These are phyloP conservation scores for Acromyrmex echinatior DNA, from an alignment of 1,140 invertebrate genomes.

Conservation along the genomic window DNA sequence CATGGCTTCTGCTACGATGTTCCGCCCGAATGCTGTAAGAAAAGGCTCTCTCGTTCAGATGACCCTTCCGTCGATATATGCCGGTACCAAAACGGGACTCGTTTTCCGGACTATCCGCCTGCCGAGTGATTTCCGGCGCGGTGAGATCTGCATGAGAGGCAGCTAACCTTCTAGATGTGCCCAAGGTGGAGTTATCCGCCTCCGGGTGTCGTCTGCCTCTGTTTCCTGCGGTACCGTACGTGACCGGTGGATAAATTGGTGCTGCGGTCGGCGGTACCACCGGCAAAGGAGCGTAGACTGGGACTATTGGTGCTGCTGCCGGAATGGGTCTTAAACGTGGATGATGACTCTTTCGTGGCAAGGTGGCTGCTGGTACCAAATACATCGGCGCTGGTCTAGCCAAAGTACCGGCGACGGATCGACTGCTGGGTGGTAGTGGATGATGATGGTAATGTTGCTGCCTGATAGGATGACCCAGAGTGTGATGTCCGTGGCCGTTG, in stretches of 20 bases:
- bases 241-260: constrained; percentile 85
- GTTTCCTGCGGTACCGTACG: constrained; percentile 87
- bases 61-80: constrained; percentile 95
- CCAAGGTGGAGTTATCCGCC: constrained; percentile 81
- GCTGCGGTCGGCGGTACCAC: constrained; percentile 87
- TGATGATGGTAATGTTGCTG: constrained; percentile 86
- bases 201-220: constrained; percentile 88
- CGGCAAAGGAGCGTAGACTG: constrained; percentile 86
- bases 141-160: constrained; percentile 82
- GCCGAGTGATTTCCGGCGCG: constrained; percentile 85
- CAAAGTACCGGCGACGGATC: constrained; percentile 85
- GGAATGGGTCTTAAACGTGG: constrained; percentile 84
- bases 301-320: constrained; percentile 83
- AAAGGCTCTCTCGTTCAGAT: constrained; percentile 97
- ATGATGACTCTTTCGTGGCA: constrained; percentile 86
- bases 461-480: constrained; percentile 85
- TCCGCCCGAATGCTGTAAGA: constrained; percentile 97
- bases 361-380: constrained; percentile 88
- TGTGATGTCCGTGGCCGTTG: constrained; percentile 84
- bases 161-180: constrained; percentile 81
- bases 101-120: constrained; percentile 89
- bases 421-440: constrained; percentile 85
- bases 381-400: constrained; percentile 86
- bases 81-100: constrained; percentile 95
- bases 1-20: constrained; percentile 95